A percentile compares a stretch with the other conserved stretches of the same genome.
phyloP scores from a whole-genome alignment of 1,140 invertebrate species.

The Nautilus pompilius region DNA sequence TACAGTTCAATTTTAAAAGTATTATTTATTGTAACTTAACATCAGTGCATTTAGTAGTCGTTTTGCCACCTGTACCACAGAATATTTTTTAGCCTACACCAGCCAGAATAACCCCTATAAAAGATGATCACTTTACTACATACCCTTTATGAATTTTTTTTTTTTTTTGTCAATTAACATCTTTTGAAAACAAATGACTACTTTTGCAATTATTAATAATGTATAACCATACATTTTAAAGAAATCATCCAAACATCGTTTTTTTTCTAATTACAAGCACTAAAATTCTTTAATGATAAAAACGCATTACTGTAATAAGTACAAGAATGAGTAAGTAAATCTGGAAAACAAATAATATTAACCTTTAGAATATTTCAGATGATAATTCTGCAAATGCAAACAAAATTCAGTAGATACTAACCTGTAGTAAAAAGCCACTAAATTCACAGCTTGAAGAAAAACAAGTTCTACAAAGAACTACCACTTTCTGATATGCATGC shows the following conservation, averaged over 20 bases:
- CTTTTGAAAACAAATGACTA: too few relatives aligned
- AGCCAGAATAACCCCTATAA: background rate
- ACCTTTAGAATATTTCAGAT: conserved; percentile 17
- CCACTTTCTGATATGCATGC: background rate
- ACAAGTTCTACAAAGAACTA: background rate
- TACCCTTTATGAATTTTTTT: background rate
- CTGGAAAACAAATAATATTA: background rate
- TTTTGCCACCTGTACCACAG: too few relatives aligned
- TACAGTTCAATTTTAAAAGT: background rate
- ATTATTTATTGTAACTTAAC: background rate
- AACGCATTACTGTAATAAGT: background rate
- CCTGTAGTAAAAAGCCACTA: background rate
- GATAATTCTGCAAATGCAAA: conserved; percentile 2
- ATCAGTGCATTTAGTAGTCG: background rate
- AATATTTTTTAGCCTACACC: too few relatives aligned
- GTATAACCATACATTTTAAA: background rate
- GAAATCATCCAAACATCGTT: background rate
- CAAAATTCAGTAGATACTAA: background rate
- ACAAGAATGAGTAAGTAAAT: background rate
- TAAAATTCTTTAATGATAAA: background rate
- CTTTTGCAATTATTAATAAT: background rate
- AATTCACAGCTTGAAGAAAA: background rate
- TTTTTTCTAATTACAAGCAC: background rate
- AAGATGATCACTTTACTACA: background rate
- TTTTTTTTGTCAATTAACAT: too few relatives aligned